Percentiles rank a stretch among this genome's conserved stretches.
phyloP scores from a whole-genome alignment of 2,888 invertebrate species.

The Trisateles emortualis region DNA sequence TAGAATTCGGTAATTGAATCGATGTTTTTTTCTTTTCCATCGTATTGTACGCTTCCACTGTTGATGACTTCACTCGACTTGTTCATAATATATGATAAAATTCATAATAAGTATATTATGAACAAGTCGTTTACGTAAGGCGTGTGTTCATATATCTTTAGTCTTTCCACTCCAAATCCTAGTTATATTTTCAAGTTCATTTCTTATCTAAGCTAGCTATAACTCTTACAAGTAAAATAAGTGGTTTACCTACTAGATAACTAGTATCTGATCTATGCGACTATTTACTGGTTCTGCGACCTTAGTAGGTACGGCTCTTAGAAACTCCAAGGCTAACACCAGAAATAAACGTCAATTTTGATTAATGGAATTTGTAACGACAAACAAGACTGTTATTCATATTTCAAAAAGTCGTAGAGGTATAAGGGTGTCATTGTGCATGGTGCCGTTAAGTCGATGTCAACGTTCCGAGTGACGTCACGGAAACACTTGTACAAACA shows the following conservation, averaged over 20 bases:
- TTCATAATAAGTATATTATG: no score
- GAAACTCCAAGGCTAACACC: constrained; percentile 1
- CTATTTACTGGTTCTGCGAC: constrained; percentile 1
- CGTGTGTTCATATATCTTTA: no score
- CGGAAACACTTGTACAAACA: constrained; percentile 64
- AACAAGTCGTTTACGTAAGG: no score
- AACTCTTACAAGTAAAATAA: background rate
- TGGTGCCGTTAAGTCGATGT: constrained; percentile 58
- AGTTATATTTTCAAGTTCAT: no score
- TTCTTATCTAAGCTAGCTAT: no score
- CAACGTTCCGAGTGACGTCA: constrained; percentile 59
- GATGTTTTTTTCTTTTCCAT: no score
- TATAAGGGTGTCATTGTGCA: constrained; percentile 51
- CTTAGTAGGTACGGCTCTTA: background rate
- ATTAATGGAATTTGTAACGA: background rate
- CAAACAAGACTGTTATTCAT: constrained; percentile 32
- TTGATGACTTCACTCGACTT: no score
- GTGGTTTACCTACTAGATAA: background rate
- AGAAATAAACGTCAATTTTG: background rate
- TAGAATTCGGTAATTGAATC: constrained; percentile 16
- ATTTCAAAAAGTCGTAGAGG: constrained; percentile 35
- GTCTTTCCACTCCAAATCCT: no score
- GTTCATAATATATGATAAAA: no score
- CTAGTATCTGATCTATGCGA: background rate
- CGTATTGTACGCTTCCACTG: no score